Evolutionary conservation across 2,888 invertebrate species (phyloP).

Genomic region (Yponomeuta sedellus): DNA sequence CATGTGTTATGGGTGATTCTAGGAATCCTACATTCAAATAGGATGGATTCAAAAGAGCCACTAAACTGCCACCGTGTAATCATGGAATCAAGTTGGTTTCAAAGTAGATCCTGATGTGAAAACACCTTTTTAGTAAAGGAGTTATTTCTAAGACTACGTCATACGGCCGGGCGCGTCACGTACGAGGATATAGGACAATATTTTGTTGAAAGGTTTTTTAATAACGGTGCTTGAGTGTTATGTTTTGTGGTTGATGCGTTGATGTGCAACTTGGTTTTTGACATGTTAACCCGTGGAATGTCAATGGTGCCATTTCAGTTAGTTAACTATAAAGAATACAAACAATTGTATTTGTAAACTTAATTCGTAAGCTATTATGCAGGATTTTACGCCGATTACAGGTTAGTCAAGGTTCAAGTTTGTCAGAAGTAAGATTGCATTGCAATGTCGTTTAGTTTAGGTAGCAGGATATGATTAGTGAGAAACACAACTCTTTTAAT

Average conservation of each 20-base stretch:
- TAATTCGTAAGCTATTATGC: neutral
- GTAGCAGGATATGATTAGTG: constrained; percentile 31
- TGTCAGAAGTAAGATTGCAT: neutral
- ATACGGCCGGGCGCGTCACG: neutral
- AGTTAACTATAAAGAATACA: constrained; percentile 19
- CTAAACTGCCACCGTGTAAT: neutral
- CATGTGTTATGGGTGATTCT: too few relatives aligned
- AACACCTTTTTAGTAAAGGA: neutral
- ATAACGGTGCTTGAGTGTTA: constrained; percentile 70
- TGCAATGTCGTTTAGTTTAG: neutral
- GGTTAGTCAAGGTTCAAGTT: neutral
- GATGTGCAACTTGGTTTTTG: constrained; percentile 47
- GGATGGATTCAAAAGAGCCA: too few relatives aligned
- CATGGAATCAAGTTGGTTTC: neutral
- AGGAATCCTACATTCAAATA: too few relatives aligned
- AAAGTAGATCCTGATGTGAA: neutral
- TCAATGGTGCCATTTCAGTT: constrained; percentile 72
- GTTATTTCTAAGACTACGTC: neutral
- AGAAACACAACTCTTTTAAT: constrained; percentile 35
- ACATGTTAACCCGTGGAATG: constrained; percentile 72
- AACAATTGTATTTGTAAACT: neutral
- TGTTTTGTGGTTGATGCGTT: constrained; percentile 62
- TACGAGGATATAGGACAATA: constrained; percentile 38
- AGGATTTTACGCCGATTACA: neutral
- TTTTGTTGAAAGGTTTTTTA: constrained; percentile 58